Percentiles rank a stretch among this genome's conserved stretches.
phyloP scores from a whole-genome alignment of 2,888 invertebrate species.

The Cephus pulcher region DNA sequence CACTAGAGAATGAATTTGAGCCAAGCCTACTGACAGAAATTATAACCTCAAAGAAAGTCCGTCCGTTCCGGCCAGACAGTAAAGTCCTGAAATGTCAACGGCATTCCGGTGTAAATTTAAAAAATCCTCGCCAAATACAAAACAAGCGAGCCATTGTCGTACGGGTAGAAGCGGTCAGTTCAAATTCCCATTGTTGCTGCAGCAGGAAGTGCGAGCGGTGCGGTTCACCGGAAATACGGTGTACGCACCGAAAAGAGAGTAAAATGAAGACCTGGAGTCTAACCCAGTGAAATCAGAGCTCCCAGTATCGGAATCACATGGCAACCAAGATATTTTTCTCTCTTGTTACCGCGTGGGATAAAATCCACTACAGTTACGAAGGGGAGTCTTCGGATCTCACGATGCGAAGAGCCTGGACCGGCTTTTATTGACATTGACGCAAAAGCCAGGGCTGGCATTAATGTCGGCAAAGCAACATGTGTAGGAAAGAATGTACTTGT shows the following conservation, averaged over 20 bases:
- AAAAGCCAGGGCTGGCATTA: background rate
- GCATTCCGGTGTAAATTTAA: background rate
- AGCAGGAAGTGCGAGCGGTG: constrained; percentile 21
- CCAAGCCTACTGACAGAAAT: background rate
- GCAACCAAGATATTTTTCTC: background rate
- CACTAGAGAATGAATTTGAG: background rate
- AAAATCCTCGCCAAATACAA: background rate
- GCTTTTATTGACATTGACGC: background rate
- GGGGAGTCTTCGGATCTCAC: background rate
- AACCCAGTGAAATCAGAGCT: background rate
- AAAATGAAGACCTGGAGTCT: constrained; percentile 2
- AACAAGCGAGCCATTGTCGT: background rate
- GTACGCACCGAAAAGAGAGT: constrained; percentile 14
- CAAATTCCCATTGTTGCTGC: constrained; percentile 25
- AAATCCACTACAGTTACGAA: background rate
- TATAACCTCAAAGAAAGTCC: background rate
- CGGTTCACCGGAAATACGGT: constrained; percentile 26
- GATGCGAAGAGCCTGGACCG: background rate
- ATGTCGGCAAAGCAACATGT: background rate
- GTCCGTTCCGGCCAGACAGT: no score
- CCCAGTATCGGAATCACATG: background rate
- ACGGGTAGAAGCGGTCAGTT: constrained; percentile 7
- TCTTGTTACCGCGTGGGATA: background rate
- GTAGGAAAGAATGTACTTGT: background rate
- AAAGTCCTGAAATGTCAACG: background rate